Percentiles rank a stretch among this genome's conserved stretches.
Conservation (phyloP, 2,888 invertebrate genomes). For the Chaitophorus viminalis region DNA sequence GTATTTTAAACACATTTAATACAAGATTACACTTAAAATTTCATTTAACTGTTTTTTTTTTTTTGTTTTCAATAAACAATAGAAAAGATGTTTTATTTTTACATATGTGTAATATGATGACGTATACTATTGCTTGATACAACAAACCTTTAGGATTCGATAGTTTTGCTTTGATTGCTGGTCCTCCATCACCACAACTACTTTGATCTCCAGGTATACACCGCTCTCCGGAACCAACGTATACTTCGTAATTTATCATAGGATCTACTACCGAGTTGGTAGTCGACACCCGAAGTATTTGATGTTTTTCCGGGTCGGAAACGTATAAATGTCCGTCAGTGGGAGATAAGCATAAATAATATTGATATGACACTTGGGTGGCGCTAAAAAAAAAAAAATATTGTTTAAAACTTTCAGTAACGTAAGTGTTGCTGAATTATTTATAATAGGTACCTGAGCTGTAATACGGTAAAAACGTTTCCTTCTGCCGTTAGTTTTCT, state of each 20-base stretch:
- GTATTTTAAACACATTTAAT: neutral
- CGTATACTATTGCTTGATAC: too few species aligned
- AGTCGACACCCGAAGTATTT: constrained; percentile 81
- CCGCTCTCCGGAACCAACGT: constrained; percentile 90
- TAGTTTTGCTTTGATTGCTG: constrained; percentile 88
- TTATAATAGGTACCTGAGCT: constrained; percentile 76
- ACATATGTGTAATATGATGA: too few species aligned
- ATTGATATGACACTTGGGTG: constrained; percentile 95
- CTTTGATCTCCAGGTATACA: constrained; percentile 94
- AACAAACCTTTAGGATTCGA: constrained; percentile 90
- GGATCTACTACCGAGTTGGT: constrained; percentile 85
- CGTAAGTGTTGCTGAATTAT: neutral
- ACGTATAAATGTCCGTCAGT: constrained; percentile 96
- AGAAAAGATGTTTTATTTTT: too few species aligned
- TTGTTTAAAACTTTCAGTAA: neutral
- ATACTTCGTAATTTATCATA: constrained; percentile 80
- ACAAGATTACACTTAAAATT: too few species aligned
- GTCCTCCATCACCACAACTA: constrained; percentile 95
- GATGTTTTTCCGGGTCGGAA: constrained; percentile 94
- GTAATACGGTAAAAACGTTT: constrained; percentile 87
- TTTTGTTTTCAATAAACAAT: too few species aligned
- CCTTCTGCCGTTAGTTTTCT: constrained; percentile 90
- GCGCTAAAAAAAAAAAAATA: constrained; percentile 73
- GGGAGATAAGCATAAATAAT: constrained; percentile 95
- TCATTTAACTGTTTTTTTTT: too few species aligned